phyloP scores from a whole-genome alignment of 2,113 vertebrate species.

The Tachysurus fulvidraco region DNA sequence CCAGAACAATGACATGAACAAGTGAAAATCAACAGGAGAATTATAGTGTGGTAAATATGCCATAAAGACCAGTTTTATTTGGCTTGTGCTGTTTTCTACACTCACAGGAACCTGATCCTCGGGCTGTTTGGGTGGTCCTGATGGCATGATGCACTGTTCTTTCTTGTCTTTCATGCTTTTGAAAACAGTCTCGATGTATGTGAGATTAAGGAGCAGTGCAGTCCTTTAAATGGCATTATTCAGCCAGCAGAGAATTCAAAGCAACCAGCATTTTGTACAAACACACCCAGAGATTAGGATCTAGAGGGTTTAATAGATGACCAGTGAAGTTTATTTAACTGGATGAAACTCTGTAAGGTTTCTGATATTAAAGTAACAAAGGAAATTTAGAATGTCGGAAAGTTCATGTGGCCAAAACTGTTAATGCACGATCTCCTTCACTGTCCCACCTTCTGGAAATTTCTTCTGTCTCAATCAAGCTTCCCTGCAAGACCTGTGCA shows the following conservation, averaged over 20 bases:
- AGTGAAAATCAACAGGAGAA: background rate
- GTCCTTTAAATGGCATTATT: slow-evolving; percentile 12
- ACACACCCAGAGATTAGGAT: background rate
- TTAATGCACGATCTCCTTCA: background rate
- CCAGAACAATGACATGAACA: slow-evolving; percentile 18
- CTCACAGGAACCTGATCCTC: slow-evolving; percentile 34
- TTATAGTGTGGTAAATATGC: background rate
- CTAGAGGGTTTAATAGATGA: background rate
- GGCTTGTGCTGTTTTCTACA: slow-evolving; percentile 11
- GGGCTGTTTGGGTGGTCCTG: slow-evolving; percentile 68
- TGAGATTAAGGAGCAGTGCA: slow-evolving; percentile 7
- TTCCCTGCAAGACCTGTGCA: background rate
- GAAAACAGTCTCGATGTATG: background rate
- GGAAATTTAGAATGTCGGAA: background rate
- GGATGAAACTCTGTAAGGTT: background rate
- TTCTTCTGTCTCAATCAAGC: background rate
- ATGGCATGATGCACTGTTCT: background rate
- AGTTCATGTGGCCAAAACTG: background rate
- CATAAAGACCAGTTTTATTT: slow-evolving; percentile 21
- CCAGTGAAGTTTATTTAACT: background rate
- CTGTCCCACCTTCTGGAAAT: background rate
- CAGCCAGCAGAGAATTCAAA: background rate
- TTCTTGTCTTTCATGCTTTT: slow-evolving; percentile 55
- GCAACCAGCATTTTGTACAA: background rate
- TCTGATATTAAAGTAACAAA: background rate